A percentile compares a stretch with the other conserved stretches of the same genome.
These are phyloP conservation scores for Drosophila biarmipes DNA, from an alignment of 1,140 invertebrate species.

Conservation along the genomic window DNA sequence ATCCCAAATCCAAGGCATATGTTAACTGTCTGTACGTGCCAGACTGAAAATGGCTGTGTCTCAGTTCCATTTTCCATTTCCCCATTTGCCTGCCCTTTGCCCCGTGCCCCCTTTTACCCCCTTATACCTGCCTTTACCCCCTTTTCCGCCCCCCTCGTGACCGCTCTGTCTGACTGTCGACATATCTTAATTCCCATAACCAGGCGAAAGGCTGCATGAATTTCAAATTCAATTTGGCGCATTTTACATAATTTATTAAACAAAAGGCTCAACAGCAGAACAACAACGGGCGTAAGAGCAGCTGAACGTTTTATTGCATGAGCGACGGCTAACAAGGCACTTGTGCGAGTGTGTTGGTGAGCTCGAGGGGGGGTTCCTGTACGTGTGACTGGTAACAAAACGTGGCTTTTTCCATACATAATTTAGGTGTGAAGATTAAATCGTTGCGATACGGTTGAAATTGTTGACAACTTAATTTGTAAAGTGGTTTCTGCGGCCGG, in stretches of 20 bases:
- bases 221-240: constrained; percentile 83
- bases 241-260: constrained; percentile 83
- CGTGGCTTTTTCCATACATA: constrained; percentile 70
- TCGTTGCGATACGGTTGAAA: constrained; percentile 76
- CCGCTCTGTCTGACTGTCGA: constrained; percentile 46
- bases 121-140: no score
- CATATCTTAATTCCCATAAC: constrained; percentile 82
- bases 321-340: constrained; percentile 61
- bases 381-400: constrained; percentile 19
- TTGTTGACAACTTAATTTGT: constrained; percentile 83
- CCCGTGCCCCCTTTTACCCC: not conserved
- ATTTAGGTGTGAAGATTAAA: constrained; percentile 83
- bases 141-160: constrained; percentile 4
- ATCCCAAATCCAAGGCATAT: constrained; percentile 39
- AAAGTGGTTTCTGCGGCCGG: constrained; percentile 70
- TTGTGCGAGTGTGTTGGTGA: constrained; percentile 30
- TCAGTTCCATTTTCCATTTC: constrained; percentile 1
- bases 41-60: constrained; percentile 27
- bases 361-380: constrained; percentile 1
- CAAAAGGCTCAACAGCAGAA: constrained; percentile 64
- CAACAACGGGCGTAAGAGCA: constrained; percentile 38
- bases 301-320: constrained; percentile 78
- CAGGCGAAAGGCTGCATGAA: constrained; percentile 77
- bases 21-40: constrained; percentile 62
- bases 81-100: not conserved